Conservation (phyloP, 2,113 vertebrate genomes). For the Dicerorhinus sumatrensis region DNA sequence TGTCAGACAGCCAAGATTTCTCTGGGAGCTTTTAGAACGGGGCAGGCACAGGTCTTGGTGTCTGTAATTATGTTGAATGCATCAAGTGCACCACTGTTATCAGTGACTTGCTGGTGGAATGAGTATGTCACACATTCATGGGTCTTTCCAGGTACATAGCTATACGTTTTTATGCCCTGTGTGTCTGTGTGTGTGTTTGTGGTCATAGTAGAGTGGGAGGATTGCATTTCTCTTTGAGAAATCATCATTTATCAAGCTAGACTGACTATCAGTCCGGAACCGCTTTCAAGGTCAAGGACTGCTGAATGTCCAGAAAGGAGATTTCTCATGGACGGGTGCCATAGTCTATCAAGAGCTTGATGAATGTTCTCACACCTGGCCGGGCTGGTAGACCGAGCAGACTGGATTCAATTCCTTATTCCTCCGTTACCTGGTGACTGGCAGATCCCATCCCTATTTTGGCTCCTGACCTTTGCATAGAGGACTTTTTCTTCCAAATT, state of each 20-base stretch:
- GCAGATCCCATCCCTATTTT: background rate
- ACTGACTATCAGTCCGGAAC: conserved; percentile 76
- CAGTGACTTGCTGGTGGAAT: background rate
- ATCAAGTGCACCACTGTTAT: background rate
- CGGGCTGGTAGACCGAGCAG: conserved; percentile 78
- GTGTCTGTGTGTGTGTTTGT: conserved; percentile 57
- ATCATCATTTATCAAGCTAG: conserved; percentile 85
- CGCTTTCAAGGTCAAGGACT: conserved; percentile 86
- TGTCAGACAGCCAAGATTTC: conserved; percentile 23
- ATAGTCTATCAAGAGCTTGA: conserved; percentile 79
- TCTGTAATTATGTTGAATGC: conserved; percentile 46
- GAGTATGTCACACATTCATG: conserved; percentile 39
- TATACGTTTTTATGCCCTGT: conserved; percentile 11
- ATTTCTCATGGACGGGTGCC: conserved; percentile 75
- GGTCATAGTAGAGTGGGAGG: conserved; percentile 64
- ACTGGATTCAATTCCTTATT: conserved; percentile 65
- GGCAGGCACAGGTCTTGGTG: background rate
- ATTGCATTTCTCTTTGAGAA: conserved; percentile 79
- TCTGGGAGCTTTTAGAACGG: conserved; percentile 25
- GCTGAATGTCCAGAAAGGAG: conserved; percentile 81
- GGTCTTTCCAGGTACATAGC: background rate
- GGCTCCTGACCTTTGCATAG: background rate
- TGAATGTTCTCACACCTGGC: conserved; percentile 83
- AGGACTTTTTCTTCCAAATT: conserved; percentile 49
- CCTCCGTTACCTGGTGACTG: conserved; percentile 39